Conservation (phyloP, 2,113 vertebrate genomes). For the Phalacrocorax aristotelis region DNA sequence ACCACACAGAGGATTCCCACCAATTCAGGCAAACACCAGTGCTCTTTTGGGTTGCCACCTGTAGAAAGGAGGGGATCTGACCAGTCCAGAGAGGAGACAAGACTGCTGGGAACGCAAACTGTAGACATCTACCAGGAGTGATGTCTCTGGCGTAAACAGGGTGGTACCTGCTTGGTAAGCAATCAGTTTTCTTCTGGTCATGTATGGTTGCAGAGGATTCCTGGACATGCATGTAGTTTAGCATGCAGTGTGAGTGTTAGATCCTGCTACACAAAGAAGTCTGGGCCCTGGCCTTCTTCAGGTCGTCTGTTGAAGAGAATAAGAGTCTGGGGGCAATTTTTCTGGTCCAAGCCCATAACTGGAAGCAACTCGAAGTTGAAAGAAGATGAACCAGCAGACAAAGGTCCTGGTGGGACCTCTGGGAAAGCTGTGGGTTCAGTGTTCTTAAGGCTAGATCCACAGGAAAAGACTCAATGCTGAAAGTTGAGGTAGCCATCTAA, state of each 20-base stretch:
- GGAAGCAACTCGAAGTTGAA: neutral
- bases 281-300: neutral
- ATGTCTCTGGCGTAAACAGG: neutral
- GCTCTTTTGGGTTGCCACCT: neutral
- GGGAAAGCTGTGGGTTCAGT: neutral
- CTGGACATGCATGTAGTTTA: neutral
- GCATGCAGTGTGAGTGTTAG: too few relatives aligned
- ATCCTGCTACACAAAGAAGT: neutral
- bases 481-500: neutral
- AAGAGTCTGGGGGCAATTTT: neutral
- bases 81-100: neutral
- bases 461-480: neutral
- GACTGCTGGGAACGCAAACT: neutral
- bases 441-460: neutral
- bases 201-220: neutral
- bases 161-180: fast-evolving
- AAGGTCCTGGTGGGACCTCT: neutral
- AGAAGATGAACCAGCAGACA: neutral
- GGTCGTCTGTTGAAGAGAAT: neutral
- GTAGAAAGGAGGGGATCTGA: neutral
- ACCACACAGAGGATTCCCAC: neutral
- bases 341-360: neutral
- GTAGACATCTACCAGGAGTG: neutral
- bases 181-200: neutral
- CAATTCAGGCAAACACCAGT: neutral